A percentile compares a stretch with the other conserved stretches of the same genome.
Evolutionary conservation across 2,797 vertebrate genomes (phyloP).

Genomic region (Varecia variegata): DNA sequence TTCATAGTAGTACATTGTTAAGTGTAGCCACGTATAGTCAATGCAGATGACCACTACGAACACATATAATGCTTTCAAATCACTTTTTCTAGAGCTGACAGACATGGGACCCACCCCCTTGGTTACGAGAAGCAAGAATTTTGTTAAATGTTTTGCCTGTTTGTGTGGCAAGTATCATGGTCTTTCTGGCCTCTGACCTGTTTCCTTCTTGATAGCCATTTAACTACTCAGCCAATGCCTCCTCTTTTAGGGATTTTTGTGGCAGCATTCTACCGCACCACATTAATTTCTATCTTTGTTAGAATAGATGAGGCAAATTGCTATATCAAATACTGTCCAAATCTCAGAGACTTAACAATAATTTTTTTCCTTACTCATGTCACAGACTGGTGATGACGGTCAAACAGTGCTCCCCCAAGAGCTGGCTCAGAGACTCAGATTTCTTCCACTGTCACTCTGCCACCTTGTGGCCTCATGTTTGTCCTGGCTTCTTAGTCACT

Average conservation of each 20-base stretch:
- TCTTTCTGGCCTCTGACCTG: not conserved
- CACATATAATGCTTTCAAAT: not conserved
- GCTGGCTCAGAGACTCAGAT: not conserved
- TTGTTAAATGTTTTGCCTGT: not conserved
- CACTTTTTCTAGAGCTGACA: not conserved
- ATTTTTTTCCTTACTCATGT: not conserved
- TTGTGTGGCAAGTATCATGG: not conserved
- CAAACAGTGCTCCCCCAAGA: too few relatives aligned
- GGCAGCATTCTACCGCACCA: not conserved
- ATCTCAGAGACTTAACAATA: too few relatives aligned
- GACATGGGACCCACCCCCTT: not conserved
- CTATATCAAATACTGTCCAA: not conserved
- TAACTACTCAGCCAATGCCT: not conserved
- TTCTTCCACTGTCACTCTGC: not conserved
- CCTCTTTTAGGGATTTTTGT: not conserved
- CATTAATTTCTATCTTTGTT: not conserved
- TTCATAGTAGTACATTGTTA: not conserved
- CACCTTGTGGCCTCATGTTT: not conserved
- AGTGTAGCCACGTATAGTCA: not conserved
- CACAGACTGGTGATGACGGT: not conserved
- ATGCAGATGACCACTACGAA: not conserved
- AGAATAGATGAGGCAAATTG: not conserved
- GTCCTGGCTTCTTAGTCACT: not conserved
- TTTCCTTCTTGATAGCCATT: not conserved
- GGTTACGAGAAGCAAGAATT: not conserved